Conservation (phyloP, 2,797 vertebrate species). For the Psittacula echo region DNA sequence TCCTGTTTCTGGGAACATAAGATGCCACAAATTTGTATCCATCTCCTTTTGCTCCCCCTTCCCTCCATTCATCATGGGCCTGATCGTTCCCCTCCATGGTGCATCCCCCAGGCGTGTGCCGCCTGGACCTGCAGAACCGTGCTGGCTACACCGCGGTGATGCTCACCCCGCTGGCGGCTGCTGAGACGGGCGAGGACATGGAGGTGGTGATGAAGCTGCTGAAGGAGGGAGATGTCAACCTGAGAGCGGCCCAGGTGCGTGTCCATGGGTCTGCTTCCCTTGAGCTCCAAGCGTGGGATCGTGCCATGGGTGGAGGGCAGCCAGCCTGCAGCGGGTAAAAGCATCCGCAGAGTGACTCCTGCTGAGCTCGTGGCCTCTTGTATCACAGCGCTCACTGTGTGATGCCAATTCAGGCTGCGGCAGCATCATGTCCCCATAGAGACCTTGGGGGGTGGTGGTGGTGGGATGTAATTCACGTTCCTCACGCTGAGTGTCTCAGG, state of each 20-base stretch:
- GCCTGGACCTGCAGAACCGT: conserved; percentile 91
- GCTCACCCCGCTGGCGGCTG: conserved; percentile 91
- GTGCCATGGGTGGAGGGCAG: not conserved
- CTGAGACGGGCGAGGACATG: conserved; percentile 89
- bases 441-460: accelerated
- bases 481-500: accelerated
- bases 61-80: accelerated
- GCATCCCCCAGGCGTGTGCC: conserved; percentile 83
- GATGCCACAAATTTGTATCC: accelerated
- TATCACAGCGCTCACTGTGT: accelerated
- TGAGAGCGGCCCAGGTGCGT: conserved; percentile 89
- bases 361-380: not conserved
- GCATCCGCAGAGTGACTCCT: not conserved
- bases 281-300: not conserved
- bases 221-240: conserved; percentile 89
- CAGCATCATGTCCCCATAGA: not conserved
- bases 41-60: not conserved
- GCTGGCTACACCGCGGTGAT: conserved; percentile 96
- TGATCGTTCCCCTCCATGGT: accelerated
- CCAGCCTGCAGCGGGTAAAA: not conserved
- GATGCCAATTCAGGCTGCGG: not conserved
- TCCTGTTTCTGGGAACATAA: not conserved
- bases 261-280: not conserved
- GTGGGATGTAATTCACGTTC: not conserved
- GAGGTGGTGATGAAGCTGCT: conserved; percentile 91